Conservation (phyloP, 2,113 vertebrate genomes). For the Pygoscelis antarcticus region DNA sequence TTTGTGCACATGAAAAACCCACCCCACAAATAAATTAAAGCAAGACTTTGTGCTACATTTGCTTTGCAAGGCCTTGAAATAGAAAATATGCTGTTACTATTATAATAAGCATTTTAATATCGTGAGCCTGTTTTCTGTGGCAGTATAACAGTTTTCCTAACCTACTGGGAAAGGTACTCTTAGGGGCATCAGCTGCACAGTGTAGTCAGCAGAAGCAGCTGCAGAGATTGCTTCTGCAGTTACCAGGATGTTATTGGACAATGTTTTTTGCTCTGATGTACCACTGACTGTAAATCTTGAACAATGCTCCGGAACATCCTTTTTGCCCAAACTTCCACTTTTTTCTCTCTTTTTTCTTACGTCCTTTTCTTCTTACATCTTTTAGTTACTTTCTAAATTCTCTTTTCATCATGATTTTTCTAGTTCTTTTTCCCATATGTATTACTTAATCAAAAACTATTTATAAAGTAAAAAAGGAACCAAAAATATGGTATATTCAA, state of each 20-base stretch:
- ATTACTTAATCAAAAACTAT: background rate
- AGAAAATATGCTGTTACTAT: background rate
- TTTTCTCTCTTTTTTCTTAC: background rate
- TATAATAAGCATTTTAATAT: background rate
- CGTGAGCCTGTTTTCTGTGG: background rate
- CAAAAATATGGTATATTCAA: background rate
- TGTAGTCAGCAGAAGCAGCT: background rate
- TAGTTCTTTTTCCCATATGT: rapidly evolving
- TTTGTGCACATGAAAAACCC: rapidly evolving
- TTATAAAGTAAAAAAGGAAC: background rate
- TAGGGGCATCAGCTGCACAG: background rate
- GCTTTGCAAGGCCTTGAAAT: background rate
- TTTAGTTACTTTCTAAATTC: background rate
- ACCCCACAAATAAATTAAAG: background rate
- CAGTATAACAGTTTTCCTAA: background rate
- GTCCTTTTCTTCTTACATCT: background rate
- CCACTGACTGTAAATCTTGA: background rate
- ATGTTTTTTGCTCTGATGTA: background rate
- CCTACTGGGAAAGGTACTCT: background rate
- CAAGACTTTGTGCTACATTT: background rate
- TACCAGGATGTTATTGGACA: background rate
- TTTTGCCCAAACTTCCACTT: background rate
- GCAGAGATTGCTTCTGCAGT: background rate
- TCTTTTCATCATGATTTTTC: background rate
- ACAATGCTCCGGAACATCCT: background rate